phyloP scores from a whole-genome alignment of 2,888 invertebrate genomes.

The Folsomia manolachei region DNA sequence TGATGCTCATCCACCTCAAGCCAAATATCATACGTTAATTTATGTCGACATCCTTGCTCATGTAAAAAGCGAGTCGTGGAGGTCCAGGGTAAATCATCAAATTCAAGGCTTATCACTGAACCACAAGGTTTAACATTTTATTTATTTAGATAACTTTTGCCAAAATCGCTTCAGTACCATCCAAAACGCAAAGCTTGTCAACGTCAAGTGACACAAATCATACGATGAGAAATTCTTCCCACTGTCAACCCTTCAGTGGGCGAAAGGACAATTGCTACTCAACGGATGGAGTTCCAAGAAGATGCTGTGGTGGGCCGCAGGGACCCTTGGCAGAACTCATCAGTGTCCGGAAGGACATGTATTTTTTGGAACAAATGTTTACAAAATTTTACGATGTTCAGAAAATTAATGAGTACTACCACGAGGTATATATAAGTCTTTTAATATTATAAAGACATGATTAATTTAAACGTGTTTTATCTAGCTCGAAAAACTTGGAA shows the following conservation, averaged over 20 bases:
- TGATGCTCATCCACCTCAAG: slow-evolving; percentile 33
- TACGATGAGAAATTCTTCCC: neutral
- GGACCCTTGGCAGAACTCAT: slow-evolving; percentile 41
- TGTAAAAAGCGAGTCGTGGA: neutral
- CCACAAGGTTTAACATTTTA: neutral
- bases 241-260: neutral
- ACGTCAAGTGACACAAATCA: neutral
- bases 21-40: slow-evolving; percentile 39
- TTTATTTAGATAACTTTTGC: slow-evolving; percentile 42
- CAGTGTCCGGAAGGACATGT: slow-evolving; percentile 44
- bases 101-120: too few species aligned
- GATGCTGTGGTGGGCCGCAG: slow-evolving; percentile 5
- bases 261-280: neutral
- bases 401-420: slow-evolving; percentile 26
- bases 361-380: slow-evolving; percentile 47
- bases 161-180: slow-evolving; percentile 45
- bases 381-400: slow-evolving; percentile 30
- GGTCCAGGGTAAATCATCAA: slow-evolving; percentile 13
- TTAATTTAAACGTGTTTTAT: neutral
- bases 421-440: slow-evolving; percentile 18
- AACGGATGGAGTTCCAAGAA: slow-evolving; percentile 2
- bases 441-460: neutral
- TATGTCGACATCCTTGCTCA: slow-evolving; percentile 36
- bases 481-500: slow-evolving; percentile 26
- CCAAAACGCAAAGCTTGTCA: neutral